phyloP scores from a whole-genome alignment of 2,797 vertebrate genomes.

The Simalia tracyae region DNA sequence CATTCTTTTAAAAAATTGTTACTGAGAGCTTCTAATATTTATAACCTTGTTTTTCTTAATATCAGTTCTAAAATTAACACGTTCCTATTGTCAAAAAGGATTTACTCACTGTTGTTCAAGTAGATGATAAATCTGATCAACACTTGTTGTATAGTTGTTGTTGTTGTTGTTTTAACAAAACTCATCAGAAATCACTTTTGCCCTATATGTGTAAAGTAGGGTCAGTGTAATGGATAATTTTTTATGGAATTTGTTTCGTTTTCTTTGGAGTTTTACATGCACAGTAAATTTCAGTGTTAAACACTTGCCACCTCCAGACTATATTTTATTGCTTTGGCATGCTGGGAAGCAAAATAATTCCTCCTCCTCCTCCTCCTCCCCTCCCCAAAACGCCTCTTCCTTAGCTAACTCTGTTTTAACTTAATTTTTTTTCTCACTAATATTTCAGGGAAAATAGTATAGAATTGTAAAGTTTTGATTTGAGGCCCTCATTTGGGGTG shows the following conservation, averaged over 20 bases:
- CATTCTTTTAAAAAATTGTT: background rate
- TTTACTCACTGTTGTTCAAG: slow-evolving; percentile 32
- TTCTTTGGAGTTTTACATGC: slow-evolving; percentile 59
- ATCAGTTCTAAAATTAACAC: slow-evolving; percentile 35
- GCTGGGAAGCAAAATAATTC: slow-evolving; percentile 51
- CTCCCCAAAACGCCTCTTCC: slow-evolving; percentile 44
- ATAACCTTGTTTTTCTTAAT: background rate
- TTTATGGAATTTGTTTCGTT: slow-evolving; percentile 47
- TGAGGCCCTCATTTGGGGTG: slow-evolving; percentile 45
- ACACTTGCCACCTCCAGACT: slow-evolving; percentile 31
- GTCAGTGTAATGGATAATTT: slow-evolving; percentile 52
- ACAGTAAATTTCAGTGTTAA: slow-evolving; percentile 51
- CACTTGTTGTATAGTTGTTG: slow-evolving; percentile 29
- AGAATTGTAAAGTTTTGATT: slow-evolving; percentile 35
- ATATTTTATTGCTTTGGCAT: slow-evolving; percentile 47
- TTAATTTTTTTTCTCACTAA: background rate
- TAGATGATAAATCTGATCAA: slow-evolving; percentile 52
- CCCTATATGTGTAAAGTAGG: slow-evolving; percentile 34
- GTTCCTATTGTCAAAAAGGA: slow-evolving; percentile 53
- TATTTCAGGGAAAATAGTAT: background rate
- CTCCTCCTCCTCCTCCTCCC: slow-evolving; percentile 35
- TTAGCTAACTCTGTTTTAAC: slow-evolving; percentile 29
- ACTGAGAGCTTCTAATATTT: slow-evolving; percentile 20
- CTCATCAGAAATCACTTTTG: slow-evolving; percentile 60
- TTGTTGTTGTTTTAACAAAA: slow-evolving; percentile 34